These are phyloP conservation scores for Paramisgurnus dabryanus DNA, from an alignment of 2,113 vertebrate species.

Conservation along the genomic window DNA sequence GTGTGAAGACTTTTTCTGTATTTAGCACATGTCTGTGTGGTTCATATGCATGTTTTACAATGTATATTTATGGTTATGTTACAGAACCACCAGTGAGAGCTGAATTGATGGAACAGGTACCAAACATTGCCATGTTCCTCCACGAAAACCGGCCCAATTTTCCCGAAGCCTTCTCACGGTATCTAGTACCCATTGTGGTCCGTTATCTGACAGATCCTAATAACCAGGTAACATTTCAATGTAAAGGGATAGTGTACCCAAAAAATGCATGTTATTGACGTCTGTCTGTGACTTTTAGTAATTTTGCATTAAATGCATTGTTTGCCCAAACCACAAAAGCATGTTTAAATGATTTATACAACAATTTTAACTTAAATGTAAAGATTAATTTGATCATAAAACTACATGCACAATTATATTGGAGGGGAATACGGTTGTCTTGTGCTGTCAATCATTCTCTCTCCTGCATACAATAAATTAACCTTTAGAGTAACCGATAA, in stretches of 20 bases:
- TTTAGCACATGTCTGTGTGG: not conserved
- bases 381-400: too few relatives aligned
- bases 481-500: too few relatives aligned
- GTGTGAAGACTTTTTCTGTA: slow-evolving; percentile 64
- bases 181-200: slow-evolving; percentile 84
- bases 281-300: too few relatives aligned
- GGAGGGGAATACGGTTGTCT: too few relatives aligned
- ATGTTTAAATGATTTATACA: too few relatives aligned
- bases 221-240: slow-evolving; percentile 78
- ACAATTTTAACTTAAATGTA: too few relatives aligned
- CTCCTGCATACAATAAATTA: too few relatives aligned
- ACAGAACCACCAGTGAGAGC: slow-evolving; percentile 87
- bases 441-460: too few relatives aligned
- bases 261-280: too few relatives aligned
- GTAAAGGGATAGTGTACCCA: not conserved
- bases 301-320: too few relatives aligned
- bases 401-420: too few relatives aligned
- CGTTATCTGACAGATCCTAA: slow-evolving; percentile 84
- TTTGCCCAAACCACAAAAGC: too few relatives aligned
- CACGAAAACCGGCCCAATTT: slow-evolving; percentile 85
- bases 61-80: slow-evolving; percentile 28
- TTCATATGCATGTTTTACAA: not conserved
- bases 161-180: slow-evolving; percentile 82
- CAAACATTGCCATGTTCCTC: slow-evolving; percentile 85
- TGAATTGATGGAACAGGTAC: slow-evolving; percentile 90